Percentiles rank a stretch among this genome's conserved stretches.
These are phyloP conservation scores for Anguilla obscura DNA, from an alignment of 2,797 vertebrate species.

Conservation along the genomic window DNA sequence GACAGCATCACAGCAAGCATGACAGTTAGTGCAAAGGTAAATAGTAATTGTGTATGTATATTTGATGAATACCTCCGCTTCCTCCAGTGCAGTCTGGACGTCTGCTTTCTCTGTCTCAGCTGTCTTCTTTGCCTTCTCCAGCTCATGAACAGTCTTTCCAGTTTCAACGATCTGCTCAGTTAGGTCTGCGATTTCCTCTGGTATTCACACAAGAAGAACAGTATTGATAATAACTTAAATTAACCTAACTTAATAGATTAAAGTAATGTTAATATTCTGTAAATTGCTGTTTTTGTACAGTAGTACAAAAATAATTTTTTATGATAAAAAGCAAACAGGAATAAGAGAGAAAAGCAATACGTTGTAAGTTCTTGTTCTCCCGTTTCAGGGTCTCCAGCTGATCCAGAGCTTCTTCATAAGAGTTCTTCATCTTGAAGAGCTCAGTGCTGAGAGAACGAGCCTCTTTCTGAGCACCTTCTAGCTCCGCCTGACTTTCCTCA, in stretches of 20 bases:
- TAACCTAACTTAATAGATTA: neutral
- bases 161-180: conserved; percentile 83
- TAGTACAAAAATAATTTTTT: neutral
- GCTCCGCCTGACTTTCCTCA: conserved; percentile 70
- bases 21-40: neutral
- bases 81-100: conserved; percentile 82
- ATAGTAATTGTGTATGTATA: neutral
- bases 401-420: conserved; percentile 73
- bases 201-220: neutral
- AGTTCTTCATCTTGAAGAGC: conserved; percentile 73
- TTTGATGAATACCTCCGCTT: conserved; percentile 77
- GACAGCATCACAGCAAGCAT: neutral
- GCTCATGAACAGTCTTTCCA: conserved; percentile 82
- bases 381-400: conserved; percentile 72
- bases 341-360: conserved; percentile 29
- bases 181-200: conserved; percentile 87
- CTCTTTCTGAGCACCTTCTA: conserved; percentile 71
- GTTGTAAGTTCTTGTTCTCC: conserved; percentile 52
- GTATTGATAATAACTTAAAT: neutral
- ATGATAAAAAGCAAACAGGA: neutral
- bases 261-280: neutral
- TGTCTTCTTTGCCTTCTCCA: conserved; percentile 85
- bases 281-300: neutral
- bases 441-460: conserved; percentile 68
- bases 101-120: conserved; percentile 81